These are phyloP conservation scores for Streptopelia turtur DNA, from an alignment of 2,797 vertebrate species.

Conservation along the genomic window DNA sequence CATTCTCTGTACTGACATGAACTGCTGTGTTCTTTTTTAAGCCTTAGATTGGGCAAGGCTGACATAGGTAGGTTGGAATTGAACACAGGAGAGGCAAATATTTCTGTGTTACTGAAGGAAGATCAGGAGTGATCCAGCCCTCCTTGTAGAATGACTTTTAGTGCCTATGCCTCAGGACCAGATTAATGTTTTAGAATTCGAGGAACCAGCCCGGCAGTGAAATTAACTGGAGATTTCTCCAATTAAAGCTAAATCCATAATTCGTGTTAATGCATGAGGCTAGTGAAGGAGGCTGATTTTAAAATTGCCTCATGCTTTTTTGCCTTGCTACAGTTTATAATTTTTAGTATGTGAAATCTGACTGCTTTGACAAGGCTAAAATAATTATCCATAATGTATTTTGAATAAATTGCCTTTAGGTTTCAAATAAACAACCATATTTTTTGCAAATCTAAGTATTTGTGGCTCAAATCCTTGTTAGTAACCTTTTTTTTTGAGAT, in stretches of 20 bases:
- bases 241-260: neutral
- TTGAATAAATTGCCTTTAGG: neutral
- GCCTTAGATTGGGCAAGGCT: neutral
- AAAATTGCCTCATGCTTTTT: neutral
- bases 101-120: neutral
- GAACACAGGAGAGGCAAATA: neutral
- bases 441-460: neutral
- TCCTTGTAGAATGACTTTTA: neutral
- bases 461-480: neutral
- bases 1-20: neutral
- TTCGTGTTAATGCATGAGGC: neutral
- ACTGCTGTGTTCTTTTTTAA: neutral
- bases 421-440: neutral
- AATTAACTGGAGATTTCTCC: neutral
- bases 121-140: neutral
- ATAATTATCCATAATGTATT: neutral
- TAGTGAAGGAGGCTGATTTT: neutral
- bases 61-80: neutral
- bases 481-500: neutral
- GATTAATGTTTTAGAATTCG: neutral
- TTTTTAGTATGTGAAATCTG: neutral
- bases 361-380: neutral
- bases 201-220: neutral
- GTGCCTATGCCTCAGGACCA: neutral
- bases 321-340: neutral